Evolutionary conservation across 2,113 vertebrate species (phyloP), one percentile per base, ranked within the genome.

Genomic region (Pongo abelii): DNA sequence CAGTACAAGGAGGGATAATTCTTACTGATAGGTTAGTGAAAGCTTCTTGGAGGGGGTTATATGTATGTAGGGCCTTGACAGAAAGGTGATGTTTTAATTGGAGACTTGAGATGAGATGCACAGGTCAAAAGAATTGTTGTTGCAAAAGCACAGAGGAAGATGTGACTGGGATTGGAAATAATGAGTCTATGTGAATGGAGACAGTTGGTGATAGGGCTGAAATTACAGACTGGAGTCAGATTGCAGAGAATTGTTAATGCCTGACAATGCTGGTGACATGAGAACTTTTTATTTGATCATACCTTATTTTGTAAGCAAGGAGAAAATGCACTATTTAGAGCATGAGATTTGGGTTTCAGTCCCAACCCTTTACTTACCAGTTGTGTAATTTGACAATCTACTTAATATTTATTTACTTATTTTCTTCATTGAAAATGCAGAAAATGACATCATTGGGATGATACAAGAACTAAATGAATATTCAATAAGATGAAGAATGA

Each of bases 191-290:
- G 8, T 38, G 32, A 81, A 52, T 48, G 25, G 13, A 20, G 8
- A 52, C 2, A 30, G 11, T 16, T 89, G 43, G 38, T 67, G 16
- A 69, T 1, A 43, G 7, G 52, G 38, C 38, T 61, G 38, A 50
- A 32, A 25, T 38, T 46, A 38, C 0, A 61, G 27, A 23, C 4
- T 75, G 13, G 5, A 61, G 48, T 3, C 38, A 48, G 25, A 30
- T 40, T 2, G 23, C 1, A 5, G 4, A 27, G 6, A 22, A 35
- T 23, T 59, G 2, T 80, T 35, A 86, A 30, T 17, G 5, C 7
- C 16, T 1, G 13, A 48, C 1, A 81, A 17, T 0, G 0, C 8
- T 75, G 17, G 3, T 23, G 27, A 40, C 23, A 75, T 6, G 8
- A 75, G 46, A 46, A 40, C 5, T 0, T 27, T 43, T 67, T 23